Conservation (phyloP, 2,888 invertebrate species). For the Synergus laeviventris region DNA sequence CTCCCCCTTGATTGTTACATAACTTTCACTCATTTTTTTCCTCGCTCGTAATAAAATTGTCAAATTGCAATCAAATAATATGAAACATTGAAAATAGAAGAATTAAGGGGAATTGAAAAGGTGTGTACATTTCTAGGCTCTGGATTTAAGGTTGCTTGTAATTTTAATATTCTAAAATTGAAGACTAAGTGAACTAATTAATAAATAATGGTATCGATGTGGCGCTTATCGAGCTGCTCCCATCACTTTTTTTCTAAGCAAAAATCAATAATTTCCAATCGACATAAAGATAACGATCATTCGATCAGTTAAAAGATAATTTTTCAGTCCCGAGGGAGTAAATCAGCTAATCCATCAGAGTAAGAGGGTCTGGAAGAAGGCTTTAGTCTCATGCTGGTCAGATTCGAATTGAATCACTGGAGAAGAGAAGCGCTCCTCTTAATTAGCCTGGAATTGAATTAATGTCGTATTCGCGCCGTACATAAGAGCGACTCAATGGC, state of each 20-base stretch:
- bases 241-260: background rate
- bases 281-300: background rate
- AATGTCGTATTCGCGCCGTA: conserved; percentile 56
- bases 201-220: background rate
- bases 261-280: conserved; percentile 19
- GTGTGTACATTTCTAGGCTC: too few species aligned
- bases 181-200: too few species aligned
- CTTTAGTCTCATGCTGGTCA: conserved; percentile 23
- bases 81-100: too few species aligned
- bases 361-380: conserved; percentile 16
- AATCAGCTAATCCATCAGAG: conserved; percentile 19
- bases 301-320: conserved; percentile 15
- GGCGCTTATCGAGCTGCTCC: background rate
- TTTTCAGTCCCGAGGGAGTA: conserved; percentile 1
- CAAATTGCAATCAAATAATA: too few species aligned
- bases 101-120: too few species aligned
- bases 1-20: too few species aligned
- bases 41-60: too few species aligned
- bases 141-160: too few species aligned
- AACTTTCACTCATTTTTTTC: too few species aligned
- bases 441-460: conserved; percentile 66
- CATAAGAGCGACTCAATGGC: conserved; percentile 50
- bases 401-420: conserved; percentile 44
- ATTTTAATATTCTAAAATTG: too few species aligned
- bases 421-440: conserved; percentile 54